Evolutionary conservation across 2,797 vertebrate genomes (phyloP).

Genomic region (Fratercula arctica): DNA sequence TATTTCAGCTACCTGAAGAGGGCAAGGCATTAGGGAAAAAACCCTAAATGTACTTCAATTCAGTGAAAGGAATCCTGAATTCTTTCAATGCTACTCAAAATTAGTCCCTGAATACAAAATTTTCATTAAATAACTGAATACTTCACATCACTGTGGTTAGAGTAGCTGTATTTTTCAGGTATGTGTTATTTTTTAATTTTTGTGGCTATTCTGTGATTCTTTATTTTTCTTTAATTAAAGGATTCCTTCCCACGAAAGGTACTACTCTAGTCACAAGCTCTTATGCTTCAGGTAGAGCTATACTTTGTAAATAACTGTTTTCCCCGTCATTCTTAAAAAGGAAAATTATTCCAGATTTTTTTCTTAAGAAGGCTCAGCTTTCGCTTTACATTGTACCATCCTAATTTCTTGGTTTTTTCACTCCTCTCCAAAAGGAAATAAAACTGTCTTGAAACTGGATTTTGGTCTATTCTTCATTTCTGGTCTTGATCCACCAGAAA

Average conservation of each 20-base stretch:
- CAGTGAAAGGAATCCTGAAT: neutral
- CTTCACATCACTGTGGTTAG: neutral
- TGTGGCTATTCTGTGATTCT: neutral
- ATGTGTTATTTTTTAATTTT: neutral
- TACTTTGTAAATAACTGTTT: neutral
- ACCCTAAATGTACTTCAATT: neutral
- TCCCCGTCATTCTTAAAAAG: neutral
- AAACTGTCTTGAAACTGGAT: neutral
- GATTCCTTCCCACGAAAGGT: neutral
- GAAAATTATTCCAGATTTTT: neutral
- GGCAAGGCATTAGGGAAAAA: neutral
- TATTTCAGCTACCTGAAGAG: neutral
- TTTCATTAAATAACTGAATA: neutral
- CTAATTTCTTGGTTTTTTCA: neutral
- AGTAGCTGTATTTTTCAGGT: neutral
- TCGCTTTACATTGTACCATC: neutral
- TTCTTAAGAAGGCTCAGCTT: neutral
- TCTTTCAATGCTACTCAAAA: neutral
- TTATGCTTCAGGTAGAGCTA: neutral
- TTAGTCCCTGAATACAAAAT: neutral
- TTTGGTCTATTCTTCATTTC: neutral
- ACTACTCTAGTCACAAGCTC: neutral
- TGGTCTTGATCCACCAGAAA: neutral
- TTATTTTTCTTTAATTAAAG: neutral
- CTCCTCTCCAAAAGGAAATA: neutral